A percentile compares a stretch with the other conserved stretches of the same genome.
These are phyloP conservation scores for Caerostris darwini DNA, from an alignment of 1,140 invertebrate genomes.

Conservation along the genomic window DNA sequence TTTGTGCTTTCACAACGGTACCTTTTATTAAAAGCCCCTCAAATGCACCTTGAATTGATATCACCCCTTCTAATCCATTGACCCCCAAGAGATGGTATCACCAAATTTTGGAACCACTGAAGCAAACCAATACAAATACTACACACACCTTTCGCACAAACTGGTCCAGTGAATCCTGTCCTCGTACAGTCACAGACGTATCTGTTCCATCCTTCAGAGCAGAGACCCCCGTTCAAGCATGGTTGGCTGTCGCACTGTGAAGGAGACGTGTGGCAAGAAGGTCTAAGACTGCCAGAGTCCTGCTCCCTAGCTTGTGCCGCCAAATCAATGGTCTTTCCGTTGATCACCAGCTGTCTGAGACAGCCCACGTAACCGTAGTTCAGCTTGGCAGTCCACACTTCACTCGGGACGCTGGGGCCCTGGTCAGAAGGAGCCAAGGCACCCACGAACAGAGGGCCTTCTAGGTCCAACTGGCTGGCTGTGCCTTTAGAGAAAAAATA, in stretches of 20 bases:
- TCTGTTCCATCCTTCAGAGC: conserved; percentile 97
- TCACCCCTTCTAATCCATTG: too few species aligned
- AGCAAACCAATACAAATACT: not conserved
- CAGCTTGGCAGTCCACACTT: conserved; percentile 94
- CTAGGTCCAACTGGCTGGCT: conserved; percentile 92
- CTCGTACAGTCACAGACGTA: conserved; percentile 96
- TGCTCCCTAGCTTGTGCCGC: conserved; percentile 93
- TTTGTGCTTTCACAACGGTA: too few species aligned
- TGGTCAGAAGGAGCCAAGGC: conserved; percentile 86
- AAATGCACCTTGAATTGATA: too few species aligned
- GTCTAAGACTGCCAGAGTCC: conserved; percentile 93
- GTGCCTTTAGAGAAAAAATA: conserved; percentile 82
- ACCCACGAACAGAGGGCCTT: conserved; percentile 94
- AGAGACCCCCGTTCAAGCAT: conserved; percentile 94
- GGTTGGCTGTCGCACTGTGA: conserved; percentile 91
- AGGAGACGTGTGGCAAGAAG: conserved; percentile 88
- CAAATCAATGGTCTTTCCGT: conserved; percentile 94
- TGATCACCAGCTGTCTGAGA: conserved; percentile 94
- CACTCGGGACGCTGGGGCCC: conserved; percentile 88
- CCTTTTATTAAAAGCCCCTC: too few species aligned
- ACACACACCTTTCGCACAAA: conserved; percentile 92
- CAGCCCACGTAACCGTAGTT: conserved; percentile 97
- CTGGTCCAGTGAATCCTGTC: conserved; percentile 94
- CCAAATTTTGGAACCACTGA: not conserved
- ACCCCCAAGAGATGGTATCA: too few species aligned